Evolutionary conservation across 2,113 vertebrate genomes (phyloP), one percentile per base, ranked within the genome.

Genomic region (Scomber colias): DNA sequence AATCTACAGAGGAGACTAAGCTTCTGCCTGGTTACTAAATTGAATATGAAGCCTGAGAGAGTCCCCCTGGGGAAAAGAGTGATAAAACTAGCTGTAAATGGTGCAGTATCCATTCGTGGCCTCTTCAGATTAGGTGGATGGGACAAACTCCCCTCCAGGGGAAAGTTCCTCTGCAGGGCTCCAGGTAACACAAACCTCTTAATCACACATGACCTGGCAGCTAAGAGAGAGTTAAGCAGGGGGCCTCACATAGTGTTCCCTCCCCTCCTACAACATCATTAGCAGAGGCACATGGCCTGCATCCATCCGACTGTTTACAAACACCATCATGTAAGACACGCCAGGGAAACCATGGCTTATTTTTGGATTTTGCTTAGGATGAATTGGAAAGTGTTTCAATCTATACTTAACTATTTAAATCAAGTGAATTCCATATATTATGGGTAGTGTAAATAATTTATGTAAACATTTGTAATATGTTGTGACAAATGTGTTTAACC

Each of bases 291-390:
- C 92, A 87, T 89, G 90, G 82, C 73, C 71, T 90, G 69, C 85
- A 81, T 89, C 90, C 90, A 85, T 44, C 87, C 85, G 91, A 85
- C 84, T 96, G 96, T 97, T 97, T 96, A 97, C 96, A 95, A 96
- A 98, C 95, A 96, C 93, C 94, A 93, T 94, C 94, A 94, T 95
- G 64, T 95, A 95, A 94, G 93, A 96, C 95, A 94, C 95, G 96
- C 96, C 96, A 94, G 95, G 93, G 94, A 96, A 96, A 94, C 94
- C 93, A 92, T 92, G 90, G 95, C 95, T 96, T 96, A 93, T 96
- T 97, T 96, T 96, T 96, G 92, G 95, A 95, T 81, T 49, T n/a
- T 74, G 94, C 88, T 95, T 91, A 94, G 95, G 96, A 97, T 96
- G 96, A 95, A 94, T 93, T 95, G 93, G 95, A 96, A 96, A 90